These are phyloP conservation scores for Phymastichus coffea DNA, from an alignment of 1,140 invertebrate genomes.

Conservation along the genomic window DNA sequence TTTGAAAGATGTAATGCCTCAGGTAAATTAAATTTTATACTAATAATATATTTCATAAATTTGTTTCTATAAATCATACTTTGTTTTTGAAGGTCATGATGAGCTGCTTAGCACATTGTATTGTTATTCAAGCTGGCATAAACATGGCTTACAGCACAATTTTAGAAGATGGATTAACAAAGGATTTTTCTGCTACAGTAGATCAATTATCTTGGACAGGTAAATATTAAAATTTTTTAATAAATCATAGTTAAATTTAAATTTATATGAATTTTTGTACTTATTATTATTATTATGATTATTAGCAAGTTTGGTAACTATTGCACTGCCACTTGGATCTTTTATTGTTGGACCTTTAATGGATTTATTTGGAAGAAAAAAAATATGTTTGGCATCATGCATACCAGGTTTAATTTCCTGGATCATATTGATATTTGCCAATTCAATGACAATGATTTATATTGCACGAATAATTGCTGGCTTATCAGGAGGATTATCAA, in stretches of 20 bases:
- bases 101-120: slow-evolving; percentile 49
- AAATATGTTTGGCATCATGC: slow-evolving; percentile 56
- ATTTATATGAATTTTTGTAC: not conserved
- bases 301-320: slow-evolving; percentile 60
- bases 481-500: slow-evolving; percentile 56
- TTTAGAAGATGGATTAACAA: slow-evolving; percentile 51
- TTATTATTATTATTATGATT: not conserved
- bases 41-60: not conserved
- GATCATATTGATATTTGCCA: slow-evolving; percentile 54
- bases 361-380: slow-evolving; percentile 66
- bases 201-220: slow-evolving; percentile 58
- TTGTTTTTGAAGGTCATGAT: slow-evolving; percentile 47
- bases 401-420: slow-evolving; percentile 63
- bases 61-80: slow-evolving; percentile 6
- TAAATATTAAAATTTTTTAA: slow-evolving; percentile 32
- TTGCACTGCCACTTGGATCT: slow-evolving; percentile 59
- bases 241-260: slow-evolving; percentile 24
- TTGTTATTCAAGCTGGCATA: slow-evolving; percentile 58
- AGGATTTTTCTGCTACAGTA: slow-evolving; percentile 29
- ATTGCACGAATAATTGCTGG: slow-evolving; percentile 57
- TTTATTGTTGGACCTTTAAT: slow-evolving; percentile 60
- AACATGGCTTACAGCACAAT: slow-evolving; percentile 61
- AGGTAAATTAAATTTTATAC: slow-evolving; percentile 28
- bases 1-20: slow-evolving; percentile 33
- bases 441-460: slow-evolving; percentile 52